A percentile compares a stretch with the other conserved stretches of the same genome.
Conservation (phyloP, 2,113 vertebrate genomes). For the Pachyramphus minor region DNA sequence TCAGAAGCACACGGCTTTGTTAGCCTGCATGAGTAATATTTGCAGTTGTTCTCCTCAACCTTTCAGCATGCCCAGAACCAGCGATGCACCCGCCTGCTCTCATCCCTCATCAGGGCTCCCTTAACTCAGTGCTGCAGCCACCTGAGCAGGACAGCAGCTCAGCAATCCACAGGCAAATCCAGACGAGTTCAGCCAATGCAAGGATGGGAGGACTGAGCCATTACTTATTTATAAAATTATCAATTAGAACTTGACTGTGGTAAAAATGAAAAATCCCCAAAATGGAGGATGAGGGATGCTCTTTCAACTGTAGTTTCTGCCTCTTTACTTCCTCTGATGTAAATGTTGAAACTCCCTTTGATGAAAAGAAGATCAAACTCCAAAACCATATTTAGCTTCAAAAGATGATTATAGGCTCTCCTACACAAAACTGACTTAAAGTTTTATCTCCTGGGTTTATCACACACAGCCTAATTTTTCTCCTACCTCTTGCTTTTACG, state of each 20-base stretch:
- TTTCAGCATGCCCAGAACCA: not conserved
- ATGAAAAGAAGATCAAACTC: not conserved
- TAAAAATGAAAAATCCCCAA: not conserved
- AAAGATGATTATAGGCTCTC: not conserved
- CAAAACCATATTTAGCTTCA: not conserved
- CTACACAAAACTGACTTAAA: not conserved
- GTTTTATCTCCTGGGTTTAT: constrained; percentile 5
- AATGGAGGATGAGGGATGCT: not conserved
- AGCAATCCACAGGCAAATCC: not conserved
- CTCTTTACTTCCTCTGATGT: not conserved
- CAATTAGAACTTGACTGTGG: not conserved
- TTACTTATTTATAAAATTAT: not conserved
- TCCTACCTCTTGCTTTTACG: not conserved
- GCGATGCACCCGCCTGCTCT: rapidly evolving
- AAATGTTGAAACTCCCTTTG: not conserved
- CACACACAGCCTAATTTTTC: not conserved
- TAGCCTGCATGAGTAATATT: not conserved
- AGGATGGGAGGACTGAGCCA: not conserved
- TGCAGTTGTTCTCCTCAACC: not conserved
- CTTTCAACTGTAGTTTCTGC: not conserved
- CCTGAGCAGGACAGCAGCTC: not conserved
- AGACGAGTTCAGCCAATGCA: not conserved
- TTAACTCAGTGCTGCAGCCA: not conserved
- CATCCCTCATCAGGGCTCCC: not conserved
- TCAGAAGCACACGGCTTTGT: not conserved